These are phyloP conservation scores for Thereuonema tuberculata DNA, from an alignment of 1,140 invertebrate genomes.

Conservation along the genomic window DNA sequence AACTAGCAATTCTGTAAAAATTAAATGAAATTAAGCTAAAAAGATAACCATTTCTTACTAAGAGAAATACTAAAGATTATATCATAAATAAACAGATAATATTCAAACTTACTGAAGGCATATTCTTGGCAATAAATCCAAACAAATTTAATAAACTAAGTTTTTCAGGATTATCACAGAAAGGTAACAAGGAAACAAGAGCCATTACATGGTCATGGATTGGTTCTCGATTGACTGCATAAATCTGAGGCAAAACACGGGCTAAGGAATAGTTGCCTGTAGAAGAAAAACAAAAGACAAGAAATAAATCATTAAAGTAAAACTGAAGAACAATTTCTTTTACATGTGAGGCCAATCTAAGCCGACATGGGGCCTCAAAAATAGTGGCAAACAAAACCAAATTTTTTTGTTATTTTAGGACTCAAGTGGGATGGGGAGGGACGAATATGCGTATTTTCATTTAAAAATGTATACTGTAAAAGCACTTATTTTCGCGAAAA, in stretches of 20 bases:
- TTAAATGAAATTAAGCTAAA: not conserved
- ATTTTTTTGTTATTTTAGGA: no score
- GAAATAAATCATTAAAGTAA: no score
- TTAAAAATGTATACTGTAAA: no score
- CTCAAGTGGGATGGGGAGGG: no score
- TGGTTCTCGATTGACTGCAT: conserved; percentile 66
- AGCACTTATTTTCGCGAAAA: no score
- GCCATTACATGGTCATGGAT: conserved; percentile 69
- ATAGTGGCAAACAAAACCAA: no score
- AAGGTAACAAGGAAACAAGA: conserved; percentile 59
- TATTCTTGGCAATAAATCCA: conserved; percentile 59
- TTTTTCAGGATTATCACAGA: conserved; percentile 68
- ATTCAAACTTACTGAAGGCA: conserved; percentile 43
- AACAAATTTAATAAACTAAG: conserved; percentile 65
- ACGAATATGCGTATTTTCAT: no score
- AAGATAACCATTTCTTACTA: not conserved
- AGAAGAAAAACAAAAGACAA: conserved; percentile 7
- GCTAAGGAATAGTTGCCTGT: conserved; percentile 69
- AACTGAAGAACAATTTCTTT: no score
- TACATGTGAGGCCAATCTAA: no score
- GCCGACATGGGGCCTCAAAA: no score
- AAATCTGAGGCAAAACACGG: conserved; percentile 72
- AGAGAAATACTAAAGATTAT: no score
- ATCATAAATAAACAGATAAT: not conserved
- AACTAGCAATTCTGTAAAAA: no score